phyloP scores from a whole-genome alignment of 2,888 invertebrate species.

The Amiota mariae region DNA sequence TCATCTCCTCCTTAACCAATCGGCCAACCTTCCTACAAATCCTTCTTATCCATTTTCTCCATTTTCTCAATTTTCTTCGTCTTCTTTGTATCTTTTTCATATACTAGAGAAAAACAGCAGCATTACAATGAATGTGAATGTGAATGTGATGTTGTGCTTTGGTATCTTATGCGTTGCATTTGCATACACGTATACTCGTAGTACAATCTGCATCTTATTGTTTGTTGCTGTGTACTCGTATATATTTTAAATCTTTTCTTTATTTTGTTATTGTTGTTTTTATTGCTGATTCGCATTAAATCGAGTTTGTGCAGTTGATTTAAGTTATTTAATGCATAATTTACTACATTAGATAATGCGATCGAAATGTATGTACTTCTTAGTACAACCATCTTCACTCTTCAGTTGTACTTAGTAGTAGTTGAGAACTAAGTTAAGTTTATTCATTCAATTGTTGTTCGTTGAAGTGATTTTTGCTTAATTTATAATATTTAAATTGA shows the following conservation, averaged over 20 bases:
- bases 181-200: conserved; percentile 24
- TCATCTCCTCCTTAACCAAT: not conserved
- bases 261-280: conserved; percentile 29
- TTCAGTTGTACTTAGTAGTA: too few relatives aligned
- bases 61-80: not conserved
- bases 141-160: not conserved
- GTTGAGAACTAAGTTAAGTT: too few relatives aligned
- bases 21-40: not conserved
- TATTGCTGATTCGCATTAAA: conserved; percentile 35
- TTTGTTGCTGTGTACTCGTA: not conserved
- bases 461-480: too few relatives aligned
- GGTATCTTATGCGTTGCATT: conserved; percentile 26
- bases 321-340: conserved; percentile 52
- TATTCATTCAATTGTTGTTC: too few relatives aligned
- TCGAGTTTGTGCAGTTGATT: conserved; percentile 44
- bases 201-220: not conserved
- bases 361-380: not conserved
- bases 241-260: not conserved
- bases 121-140: too few relatives aligned
- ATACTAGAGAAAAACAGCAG: too few relatives aligned
- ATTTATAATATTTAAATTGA: too few relatives aligned
- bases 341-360: conserved; percentile 42
- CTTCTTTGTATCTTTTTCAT: not conserved
- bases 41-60: conserved; percentile 9
- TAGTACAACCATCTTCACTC: too few relatives aligned